Evolutionary conservation across 2,113 vertebrate species (phyloP).

Genomic region (Triplophysa siluroides): DNA sequence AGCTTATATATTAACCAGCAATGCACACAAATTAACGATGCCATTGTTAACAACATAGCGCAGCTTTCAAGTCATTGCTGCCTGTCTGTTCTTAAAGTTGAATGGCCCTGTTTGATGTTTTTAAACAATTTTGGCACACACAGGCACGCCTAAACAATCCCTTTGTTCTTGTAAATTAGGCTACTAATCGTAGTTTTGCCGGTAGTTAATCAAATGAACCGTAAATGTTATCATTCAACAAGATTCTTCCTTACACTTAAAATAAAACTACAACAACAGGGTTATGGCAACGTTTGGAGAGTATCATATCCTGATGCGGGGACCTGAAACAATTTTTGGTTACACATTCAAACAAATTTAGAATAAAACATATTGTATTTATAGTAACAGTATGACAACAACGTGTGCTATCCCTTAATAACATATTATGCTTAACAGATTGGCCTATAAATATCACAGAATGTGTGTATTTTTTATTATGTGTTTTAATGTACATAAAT

Average conservation of each 20-base stretch:
- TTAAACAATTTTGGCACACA: background rate
- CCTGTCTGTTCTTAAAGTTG: background rate
- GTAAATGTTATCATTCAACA: background rate
- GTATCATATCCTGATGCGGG: background rate
- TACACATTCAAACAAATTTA: background rate
- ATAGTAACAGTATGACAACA: no score
- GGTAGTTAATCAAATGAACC: background rate
- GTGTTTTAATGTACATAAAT: background rate
- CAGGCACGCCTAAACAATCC: background rate
- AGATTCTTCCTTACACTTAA: background rate
- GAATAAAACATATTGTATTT: no score
- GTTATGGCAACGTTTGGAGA: no score
- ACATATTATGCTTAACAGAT: no score
- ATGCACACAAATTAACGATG: slow-evolving; percentile 28
- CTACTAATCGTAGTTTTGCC: background rate
- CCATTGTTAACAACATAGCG: slow-evolving; percentile 7
- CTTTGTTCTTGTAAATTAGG: background rate
- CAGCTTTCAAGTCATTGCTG: slow-evolving; percentile 2
- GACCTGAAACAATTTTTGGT: background rate
- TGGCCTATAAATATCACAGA: background rate
- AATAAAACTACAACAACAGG: background rate
- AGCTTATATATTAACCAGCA: slow-evolving; percentile 15
- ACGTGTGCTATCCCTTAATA: no score
- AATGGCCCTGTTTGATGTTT: slow-evolving; percentile 16
- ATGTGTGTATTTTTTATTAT: background rate